These are phyloP conservation scores for Cotesia chilonis DNA, from an alignment of 1,140 invertebrate species.

Conservation along the genomic window DNA sequence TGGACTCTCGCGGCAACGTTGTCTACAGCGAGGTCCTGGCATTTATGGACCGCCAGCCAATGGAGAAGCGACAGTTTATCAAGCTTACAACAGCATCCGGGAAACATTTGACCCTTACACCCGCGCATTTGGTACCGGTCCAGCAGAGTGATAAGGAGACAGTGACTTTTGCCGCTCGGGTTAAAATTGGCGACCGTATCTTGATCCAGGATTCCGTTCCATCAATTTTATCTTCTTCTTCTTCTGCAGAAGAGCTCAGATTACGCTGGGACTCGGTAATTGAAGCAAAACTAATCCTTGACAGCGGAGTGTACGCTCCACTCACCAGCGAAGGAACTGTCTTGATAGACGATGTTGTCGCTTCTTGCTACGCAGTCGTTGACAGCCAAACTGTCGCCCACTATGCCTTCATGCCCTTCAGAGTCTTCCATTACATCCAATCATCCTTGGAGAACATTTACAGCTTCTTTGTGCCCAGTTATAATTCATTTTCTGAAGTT, in stretches of 20 bases:
- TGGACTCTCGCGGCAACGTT: conserved; percentile 72
- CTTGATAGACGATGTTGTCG: conserved; percentile 88
- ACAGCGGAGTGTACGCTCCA: conserved; percentile 87
- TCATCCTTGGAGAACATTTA: conserved; percentile 44
- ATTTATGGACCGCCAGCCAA: conserved; percentile 84
- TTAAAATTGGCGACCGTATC: conserved; percentile 67
- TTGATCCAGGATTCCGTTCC: conserved; percentile 65
- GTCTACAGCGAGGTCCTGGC: conserved; percentile 87
- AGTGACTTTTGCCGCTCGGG: conserved; percentile 69
- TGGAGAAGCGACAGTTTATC: conserved; percentile 75
- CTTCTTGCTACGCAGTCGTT: conserved; percentile 94
- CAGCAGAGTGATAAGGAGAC: conserved; percentile 38
- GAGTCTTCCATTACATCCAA: conserved; percentile 68
- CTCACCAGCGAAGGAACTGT: conserved; percentile 87
- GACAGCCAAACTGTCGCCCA: conserved; percentile 87
- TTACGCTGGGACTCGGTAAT: conserved; percentile 71
- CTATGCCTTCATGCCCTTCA: conserved; percentile 80
- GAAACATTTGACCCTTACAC: conserved; percentile 79
- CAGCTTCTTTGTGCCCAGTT: conserved; percentile 52
- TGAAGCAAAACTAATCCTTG: conserved; percentile 66
- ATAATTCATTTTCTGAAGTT: no score
- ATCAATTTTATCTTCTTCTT: conserved; percentile 46
- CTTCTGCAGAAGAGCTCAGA: conserved; percentile 50
- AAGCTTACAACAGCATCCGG: conserved; percentile 76
- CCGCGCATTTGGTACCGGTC: conserved; percentile 80